phyloP scores from a whole-genome alignment of 1,140 invertebrate genomes.

The Diorhabda carinulata region DNA sequence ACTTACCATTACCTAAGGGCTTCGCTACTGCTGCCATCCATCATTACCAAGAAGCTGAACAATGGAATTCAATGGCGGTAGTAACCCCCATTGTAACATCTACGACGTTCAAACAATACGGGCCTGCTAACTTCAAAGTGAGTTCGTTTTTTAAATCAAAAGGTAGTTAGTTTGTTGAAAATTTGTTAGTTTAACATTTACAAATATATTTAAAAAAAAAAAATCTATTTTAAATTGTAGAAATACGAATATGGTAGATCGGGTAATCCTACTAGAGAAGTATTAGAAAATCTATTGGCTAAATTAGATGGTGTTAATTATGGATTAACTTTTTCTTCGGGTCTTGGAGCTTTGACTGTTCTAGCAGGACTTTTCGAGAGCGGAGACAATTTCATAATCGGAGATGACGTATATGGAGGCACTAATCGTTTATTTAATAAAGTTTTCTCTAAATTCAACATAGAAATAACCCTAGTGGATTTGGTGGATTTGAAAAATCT shows the following conservation, averaged over 20 bases:
- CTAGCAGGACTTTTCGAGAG: slow-evolving; percentile 69
- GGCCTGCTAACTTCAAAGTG: slow-evolving; percentile 46
- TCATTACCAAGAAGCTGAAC: slow-evolving; percentile 78
- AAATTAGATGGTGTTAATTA: slow-evolving; percentile 86
- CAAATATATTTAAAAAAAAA: background rate
- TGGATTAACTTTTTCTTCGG: slow-evolving; percentile 83
- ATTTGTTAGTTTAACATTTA: background rate
- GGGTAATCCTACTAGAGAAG: slow-evolving; percentile 91
- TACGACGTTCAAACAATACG: slow-evolving; percentile 91
- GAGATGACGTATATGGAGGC: slow-evolving; percentile 95
- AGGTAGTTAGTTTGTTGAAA: background rate
- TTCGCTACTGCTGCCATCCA: slow-evolving; percentile 91
- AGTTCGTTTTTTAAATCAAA: slow-evolving; percentile 4
- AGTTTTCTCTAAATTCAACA: slow-evolving; percentile 63
- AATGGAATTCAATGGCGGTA: slow-evolving; percentile 75
- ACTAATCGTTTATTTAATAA: slow-evolving; percentile 67
- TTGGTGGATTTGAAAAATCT: slow-evolving; percentile 66
- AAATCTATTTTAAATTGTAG: slow-evolving; percentile 48
- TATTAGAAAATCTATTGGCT: slow-evolving; percentile 86
- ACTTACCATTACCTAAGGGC: slow-evolving; percentile 50
- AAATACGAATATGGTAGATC: slow-evolving; percentile 89
- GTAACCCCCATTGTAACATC: slow-evolving; percentile 88
- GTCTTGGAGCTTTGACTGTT: slow-evolving; percentile 79
- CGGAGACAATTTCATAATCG: slow-evolving; percentile 89
- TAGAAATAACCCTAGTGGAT: slow-evolving; percentile 80